A percentile compares a stretch with the other conserved stretches of the same genome.
phyloP scores from a whole-genome alignment of 2,797 vertebrate genomes.

The Pseudocheirus occidentalis region DNA sequence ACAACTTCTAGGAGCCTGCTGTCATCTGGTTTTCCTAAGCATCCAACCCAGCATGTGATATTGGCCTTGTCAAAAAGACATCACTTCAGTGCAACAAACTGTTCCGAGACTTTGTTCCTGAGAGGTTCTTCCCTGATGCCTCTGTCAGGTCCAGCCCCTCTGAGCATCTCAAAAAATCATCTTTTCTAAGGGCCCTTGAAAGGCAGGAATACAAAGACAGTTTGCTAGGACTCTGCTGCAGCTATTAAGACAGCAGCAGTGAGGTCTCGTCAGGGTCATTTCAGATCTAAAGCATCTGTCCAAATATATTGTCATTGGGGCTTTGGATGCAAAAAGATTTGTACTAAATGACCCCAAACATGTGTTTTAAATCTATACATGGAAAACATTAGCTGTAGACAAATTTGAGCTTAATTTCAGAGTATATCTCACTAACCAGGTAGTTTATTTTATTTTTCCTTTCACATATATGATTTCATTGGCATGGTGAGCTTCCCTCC shows the following conservation, averaged over 20 bases:
- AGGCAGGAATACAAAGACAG: background rate
- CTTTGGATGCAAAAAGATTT: background rate
- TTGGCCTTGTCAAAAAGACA: background rate
- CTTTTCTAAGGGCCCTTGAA: background rate
- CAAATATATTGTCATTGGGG: background rate
- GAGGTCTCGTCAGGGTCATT: background rate
- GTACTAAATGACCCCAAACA: background rate
- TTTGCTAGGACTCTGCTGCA: background rate
- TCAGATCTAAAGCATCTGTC: background rate
- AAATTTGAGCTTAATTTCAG: background rate
- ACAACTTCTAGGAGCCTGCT: background rate
- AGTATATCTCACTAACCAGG: background rate
- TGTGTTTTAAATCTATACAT: background rate
- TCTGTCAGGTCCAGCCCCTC: background rate
- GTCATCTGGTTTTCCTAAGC: background rate
- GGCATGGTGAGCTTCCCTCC: background rate
- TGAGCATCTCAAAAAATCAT: background rate
- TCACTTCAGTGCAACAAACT: background rate
- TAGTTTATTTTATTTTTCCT: background rate
- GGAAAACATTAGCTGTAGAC: background rate
- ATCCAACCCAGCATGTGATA: background rate
- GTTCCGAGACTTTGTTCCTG: background rate
- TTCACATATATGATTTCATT: background rate
- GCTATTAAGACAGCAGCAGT: background rate
- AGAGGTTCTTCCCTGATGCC: background rate